Conservation (phyloP, 2,797 vertebrate genomes). For the Schizopygopsis malacanthus region DNA sequence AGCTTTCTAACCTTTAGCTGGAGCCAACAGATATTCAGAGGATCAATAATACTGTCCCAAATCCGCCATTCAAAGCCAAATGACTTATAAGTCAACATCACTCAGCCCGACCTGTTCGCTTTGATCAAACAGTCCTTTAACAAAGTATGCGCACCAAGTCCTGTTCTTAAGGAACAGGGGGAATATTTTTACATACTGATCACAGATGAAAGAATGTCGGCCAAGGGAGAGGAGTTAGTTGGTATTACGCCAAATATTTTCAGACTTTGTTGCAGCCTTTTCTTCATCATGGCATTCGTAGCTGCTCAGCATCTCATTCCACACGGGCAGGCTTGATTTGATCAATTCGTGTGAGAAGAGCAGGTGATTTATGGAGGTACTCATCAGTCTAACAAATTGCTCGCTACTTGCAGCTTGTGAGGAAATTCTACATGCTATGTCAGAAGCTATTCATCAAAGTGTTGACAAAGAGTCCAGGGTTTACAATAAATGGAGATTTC, state of each 20-base stretch:
- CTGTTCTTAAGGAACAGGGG: constrained; percentile 45
- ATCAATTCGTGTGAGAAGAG: constrained; percentile 41
- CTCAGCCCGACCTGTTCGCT: constrained; percentile 31
- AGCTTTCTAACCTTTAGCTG: constrained; percentile 19
- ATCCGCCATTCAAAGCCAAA: constrained; percentile 46
- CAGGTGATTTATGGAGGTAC: constrained; percentile 57
- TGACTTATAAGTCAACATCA: constrained; percentile 57
- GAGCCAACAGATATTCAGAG: constrained; percentile 39
- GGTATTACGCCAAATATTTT: constrained; percentile 38
- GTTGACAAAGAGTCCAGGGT: constrained; percentile 41
- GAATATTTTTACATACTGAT: constrained; percentile 67
- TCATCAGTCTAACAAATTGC: constrained; percentile 51
- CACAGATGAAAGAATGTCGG: constrained; percentile 55
- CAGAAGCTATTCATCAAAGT: constrained; percentile 53
- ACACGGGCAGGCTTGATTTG: constrained; percentile 45
- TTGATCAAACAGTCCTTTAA: constrained; percentile 66
- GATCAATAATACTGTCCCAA: constrained; percentile 34
- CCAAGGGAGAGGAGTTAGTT: constrained; percentile 21
- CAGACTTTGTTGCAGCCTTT: constrained; percentile 23
- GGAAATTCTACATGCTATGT: constrained; percentile 42
- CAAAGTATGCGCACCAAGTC: constrained; percentile 59
- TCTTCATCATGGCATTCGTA: constrained; percentile 17
- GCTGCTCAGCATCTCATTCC: constrained; percentile 52
- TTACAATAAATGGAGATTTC: constrained; percentile 38
- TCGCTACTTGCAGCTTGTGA: constrained; percentile 22